Evolutionary conservation across 2,797 vertebrate species (phyloP), one percentile per base, ranked within the genome.

Genomic region (Pteronotus mesoamericanus): DNA sequence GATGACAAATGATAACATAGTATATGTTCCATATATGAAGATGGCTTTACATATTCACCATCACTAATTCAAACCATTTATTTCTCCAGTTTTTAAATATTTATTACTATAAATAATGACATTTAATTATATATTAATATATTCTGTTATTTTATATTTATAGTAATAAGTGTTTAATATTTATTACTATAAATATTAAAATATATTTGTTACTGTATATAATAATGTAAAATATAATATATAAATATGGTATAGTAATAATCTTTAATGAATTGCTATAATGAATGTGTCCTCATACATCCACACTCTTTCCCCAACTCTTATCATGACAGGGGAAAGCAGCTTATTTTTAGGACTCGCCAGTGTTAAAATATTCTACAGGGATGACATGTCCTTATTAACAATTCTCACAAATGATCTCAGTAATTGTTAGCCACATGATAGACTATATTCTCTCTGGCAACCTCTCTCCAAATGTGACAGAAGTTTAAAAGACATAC

Each of bases 401-500:
- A n/a, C n/a, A 55, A 1, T 44, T 92, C 55, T 72, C 61, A 34
- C n/a, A 92, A 83, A 94, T 69, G 26, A 26, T 71, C 66, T 51
- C 24, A 66, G 34, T 48, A 82, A 85, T 78, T 64, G 21, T 86
- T 78, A 90, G 89, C 34, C 42, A 84, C 29, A 18, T 0, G 5
- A 51, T 26, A 85, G 75, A 68, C 24, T 77, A 29, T 85, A 64
- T 59, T 90, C 88, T 88, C 66, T 92, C 26, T 24, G 51, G 18
- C 46, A 86, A 26, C 51, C 26, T 66, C 89, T 94, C 29, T 88
- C 64, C 74, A 92, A 84, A 86, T 74, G 24, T 59, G n/a, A 86
- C 61, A 88, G 87, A 91, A 75, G 37, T 69, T 24, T 75, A 71
- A 85, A 85, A 75, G 85, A 94, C 94, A 83, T 86, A 89, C 64